A percentile compares a stretch with the other conserved stretches of the same genome.
phyloP scores from a whole-genome alignment of 2,797 vertebrate genomes.

The Antrozous pallidus region DNA sequence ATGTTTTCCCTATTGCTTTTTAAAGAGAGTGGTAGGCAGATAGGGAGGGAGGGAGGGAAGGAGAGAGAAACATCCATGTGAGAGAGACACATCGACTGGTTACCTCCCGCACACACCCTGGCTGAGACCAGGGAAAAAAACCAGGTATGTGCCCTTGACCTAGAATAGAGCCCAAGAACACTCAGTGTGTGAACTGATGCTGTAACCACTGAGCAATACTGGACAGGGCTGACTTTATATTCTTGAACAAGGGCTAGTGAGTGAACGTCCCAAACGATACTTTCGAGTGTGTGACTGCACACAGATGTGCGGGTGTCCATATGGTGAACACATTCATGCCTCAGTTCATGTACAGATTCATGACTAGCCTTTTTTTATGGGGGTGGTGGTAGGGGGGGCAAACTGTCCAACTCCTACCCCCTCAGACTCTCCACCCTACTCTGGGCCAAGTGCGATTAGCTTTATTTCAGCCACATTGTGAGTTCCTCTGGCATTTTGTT shows the following conservation, averaged over 20 bases:
- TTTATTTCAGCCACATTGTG: not conserved
- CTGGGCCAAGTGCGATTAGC: not conserved
- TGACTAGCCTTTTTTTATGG: not conserved
- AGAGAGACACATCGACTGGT: no score
- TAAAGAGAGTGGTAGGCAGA: no score
- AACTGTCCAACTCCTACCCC: not conserved
- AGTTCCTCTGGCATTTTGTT: not conserved
- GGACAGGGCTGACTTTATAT: not conserved
- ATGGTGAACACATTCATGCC: not conserved
- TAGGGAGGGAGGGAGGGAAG: no score
- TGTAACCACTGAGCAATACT: no score
- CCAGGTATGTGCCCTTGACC: no score
- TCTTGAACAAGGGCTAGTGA: not conserved
- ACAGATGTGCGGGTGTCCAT: rapidly evolving
- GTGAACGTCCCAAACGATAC: not conserved
- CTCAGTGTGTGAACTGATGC: no score
- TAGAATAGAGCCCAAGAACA: no score
- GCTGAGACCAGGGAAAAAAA: no score
- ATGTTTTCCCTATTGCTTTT: no score
- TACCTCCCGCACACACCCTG: no score
- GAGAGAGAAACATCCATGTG: no score
- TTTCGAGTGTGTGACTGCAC: not conserved
- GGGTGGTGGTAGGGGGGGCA: no score
- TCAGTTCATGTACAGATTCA: not conserved
- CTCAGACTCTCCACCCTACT: not conserved